Evolutionary conservation across 2,113 vertebrate species (phyloP).

Genomic region (Alethe diademata): DNA sequence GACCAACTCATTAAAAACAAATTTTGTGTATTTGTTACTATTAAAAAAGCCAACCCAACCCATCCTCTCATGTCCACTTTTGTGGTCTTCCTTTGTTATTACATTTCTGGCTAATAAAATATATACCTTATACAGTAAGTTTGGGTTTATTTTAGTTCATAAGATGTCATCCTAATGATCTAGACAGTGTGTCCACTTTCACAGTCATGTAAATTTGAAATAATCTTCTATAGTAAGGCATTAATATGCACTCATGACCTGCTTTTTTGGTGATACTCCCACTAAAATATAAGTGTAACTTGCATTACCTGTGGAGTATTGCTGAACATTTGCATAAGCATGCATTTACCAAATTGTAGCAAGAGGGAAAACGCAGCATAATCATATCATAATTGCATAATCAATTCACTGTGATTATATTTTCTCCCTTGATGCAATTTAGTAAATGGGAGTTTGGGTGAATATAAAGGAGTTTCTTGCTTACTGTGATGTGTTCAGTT

Average conservation of each 20-base stretch:
- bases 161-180: neutral
- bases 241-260: neutral
- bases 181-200: neutral
- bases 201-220: neutral
- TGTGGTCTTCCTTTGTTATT: neutral
- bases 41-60: neutral
- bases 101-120: neutral
- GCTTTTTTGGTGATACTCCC: neutral
- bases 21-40: neutral
- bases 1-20: neutral
- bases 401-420: conserved; percentile 72
- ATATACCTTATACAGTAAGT: neutral
- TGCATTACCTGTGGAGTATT: conserved; percentile 52
- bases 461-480: conserved; percentile 22
- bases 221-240: neutral
- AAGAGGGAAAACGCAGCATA: conserved; percentile 64
- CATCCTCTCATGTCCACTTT: neutral
- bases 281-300: conserved; percentile 11
- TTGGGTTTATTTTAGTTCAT: neutral
- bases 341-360: conserved; percentile 66
- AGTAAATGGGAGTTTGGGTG: conserved; percentile 51
- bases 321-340: conserved; percentile 69
- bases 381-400: conserved; percentile 69
- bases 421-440: conserved; percentile 70
- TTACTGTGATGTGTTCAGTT: conserved; percentile 41